A percentile compares a stretch with the other conserved stretches of the same genome.
phyloP scores from a whole-genome alignment of 2,113 vertebrate genomes.

The Empidonax alnorum region DNA sequence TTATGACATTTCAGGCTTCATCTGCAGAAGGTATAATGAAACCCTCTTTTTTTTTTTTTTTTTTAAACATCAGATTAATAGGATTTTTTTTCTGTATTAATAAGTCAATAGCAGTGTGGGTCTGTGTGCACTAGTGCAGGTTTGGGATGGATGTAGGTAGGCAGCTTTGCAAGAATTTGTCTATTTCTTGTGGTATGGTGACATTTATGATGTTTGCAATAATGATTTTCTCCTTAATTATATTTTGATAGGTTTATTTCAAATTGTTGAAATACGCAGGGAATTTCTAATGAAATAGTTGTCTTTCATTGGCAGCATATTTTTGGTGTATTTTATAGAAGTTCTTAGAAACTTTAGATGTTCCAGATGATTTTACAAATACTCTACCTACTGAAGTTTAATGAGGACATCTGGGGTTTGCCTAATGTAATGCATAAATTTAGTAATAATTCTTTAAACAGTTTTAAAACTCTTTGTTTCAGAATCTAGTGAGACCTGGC shows the following conservation, averaged over 20 bases:
- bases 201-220: neutral
- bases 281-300: neutral
- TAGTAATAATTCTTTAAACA: neutral
- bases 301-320: neutral
- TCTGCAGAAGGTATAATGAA: neutral
- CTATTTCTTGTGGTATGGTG: neutral
- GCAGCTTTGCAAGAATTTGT: neutral
- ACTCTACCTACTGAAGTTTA: neutral
- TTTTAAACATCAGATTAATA: neutral
- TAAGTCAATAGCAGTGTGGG: neutral
- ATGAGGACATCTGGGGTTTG: neutral
- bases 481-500: neutral
- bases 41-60: neutral
- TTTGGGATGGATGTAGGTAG: neutral
- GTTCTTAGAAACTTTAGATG: neutral
- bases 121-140: neutral
- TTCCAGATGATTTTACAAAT: neutral
- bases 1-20: neutral
- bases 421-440: neutral
- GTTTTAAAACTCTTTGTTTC: neutral
- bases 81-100: neutral
- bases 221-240: neutral
- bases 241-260: neutral
- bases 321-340: neutral
- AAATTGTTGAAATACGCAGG: neutral